These are phyloP conservation scores for Noturus placidus DNA, from an alignment of 2,113 vertebrate genomes.

Conservation along the genomic window DNA sequence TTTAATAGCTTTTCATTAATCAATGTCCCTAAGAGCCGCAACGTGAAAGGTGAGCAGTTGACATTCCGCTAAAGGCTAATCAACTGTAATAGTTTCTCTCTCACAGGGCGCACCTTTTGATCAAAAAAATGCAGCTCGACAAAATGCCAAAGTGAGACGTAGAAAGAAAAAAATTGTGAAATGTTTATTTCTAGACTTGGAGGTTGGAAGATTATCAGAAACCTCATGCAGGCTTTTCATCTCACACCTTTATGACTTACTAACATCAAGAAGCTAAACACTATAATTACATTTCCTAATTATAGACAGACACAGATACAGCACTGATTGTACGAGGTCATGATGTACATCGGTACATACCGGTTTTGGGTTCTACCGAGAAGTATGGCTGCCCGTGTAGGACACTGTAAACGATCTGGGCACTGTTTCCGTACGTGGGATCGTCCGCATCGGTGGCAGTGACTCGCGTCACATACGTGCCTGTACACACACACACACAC, in stretches of 20 bases:
- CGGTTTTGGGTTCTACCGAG: constrained; percentile 58
- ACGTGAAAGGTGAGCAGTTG: constrained; percentile 31
- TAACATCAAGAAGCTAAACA: background rate
- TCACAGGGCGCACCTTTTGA: constrained; percentile 44
- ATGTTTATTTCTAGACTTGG: constrained; percentile 1
- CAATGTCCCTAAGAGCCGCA: constrained; percentile 5
- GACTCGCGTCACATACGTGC: constrained; percentile 67
- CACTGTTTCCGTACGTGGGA: constrained; percentile 70
- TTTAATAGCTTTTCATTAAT: constrained; percentile 43
- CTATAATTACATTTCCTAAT: background rate
- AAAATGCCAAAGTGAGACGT: constrained; percentile 19
- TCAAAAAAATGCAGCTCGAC: constrained; percentile 16
- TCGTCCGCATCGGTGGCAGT: constrained; percentile 70
- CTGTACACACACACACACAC: constrained; percentile 47
- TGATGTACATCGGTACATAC: background rate
- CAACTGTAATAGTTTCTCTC: constrained; percentile 43
- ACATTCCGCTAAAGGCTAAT: constrained; percentile 51
- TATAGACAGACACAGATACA: background rate
- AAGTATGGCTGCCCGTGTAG: constrained; percentile 63
- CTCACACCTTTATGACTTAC: background rate
- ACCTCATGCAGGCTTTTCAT: background rate
- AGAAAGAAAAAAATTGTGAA: constrained; percentile 2
- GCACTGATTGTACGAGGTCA: background rate
- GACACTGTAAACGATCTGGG: constrained; percentile 68
- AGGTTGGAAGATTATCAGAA: background rate